Base-by-base conservation (phyloP, 2,888 invertebrate species). In the Caenorhabditis angaria region DNA sequence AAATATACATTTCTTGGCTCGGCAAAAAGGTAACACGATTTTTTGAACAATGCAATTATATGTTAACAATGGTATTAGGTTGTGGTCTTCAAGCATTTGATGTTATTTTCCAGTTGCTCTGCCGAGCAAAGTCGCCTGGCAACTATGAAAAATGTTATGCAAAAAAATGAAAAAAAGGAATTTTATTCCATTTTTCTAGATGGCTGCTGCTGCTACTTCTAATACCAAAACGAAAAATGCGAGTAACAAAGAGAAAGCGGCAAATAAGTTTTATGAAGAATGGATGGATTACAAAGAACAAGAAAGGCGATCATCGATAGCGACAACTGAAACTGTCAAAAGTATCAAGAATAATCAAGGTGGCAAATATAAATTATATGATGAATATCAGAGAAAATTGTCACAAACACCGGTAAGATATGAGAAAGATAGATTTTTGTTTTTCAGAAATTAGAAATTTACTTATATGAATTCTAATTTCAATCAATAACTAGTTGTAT, bases 231-330 rank as follows among this genome's bases (percentile, higher is more conserved):
- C 14, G 14, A 35, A 35, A 35, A 6, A 14, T 10, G 8, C 35
- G 8, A 35, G 35, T 10, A 35, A 35, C 6, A 54, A 54, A 54
- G 27, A 54, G 27, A 54, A 24, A n/a, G 25, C 54, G 8, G 18
- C 27, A 54, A 54, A 54, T 12, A 54, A 54, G 27, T 27, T 27
- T 14, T 74, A 74, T 24, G 74, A 74, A 54, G 65, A 65, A 50
- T 74, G 74, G 74, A 74, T 74, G 74, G 74, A 74, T 56, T 74
- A 65, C 56, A 69, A 62, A 53, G 64, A 66, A 24, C 63, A 47
- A 8, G 69, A 68, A 32, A 61, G 69, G 55, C 72, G 72, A 67
- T 67, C 72, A 32, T 72, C 72, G 35, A 58, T 67, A 28, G 64
- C 69, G 32, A 69, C 74, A 25, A 68, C 62, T 47, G 67, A 65